Base-by-base conservation (phyloP, 2,888 invertebrate genomes). In the Dicyrtomina minuta region DNA sequence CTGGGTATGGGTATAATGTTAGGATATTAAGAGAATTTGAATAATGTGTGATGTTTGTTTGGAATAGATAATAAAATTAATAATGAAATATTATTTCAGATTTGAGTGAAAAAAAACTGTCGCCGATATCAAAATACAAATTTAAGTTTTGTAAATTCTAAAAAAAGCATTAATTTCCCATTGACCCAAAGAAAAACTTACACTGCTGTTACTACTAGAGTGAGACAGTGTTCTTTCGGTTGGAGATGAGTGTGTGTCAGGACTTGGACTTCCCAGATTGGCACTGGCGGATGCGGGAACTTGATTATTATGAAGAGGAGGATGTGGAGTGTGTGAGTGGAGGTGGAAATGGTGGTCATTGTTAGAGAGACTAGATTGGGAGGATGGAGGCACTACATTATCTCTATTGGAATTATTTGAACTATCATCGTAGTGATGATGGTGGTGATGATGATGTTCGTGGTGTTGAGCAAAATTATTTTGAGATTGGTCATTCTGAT, bases 191-290 rank as follows among this genome's bases (percentile, higher is more conserved):
- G 53, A 53, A 65, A 41, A 33, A 65, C 64, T 65, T 65, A 65
- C 64, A 65, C 53, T 55, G 53, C 53, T 55, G 53, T 51, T 55
- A 64, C 51, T 64, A 65, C 64, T 53, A 51, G 15, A 39, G 49
- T 44, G 24, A 56, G 56, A 27, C 56, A 33, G 33, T 33, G 33
- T 33, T 27, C 27, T 39, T n/a, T 39, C 58, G 41, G 39, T 20
- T 58, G n/a, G 17, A 58, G 58, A 0, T 41, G n/a, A 5, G 39
- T 39, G 1, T 41, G 55, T 62, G 62, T 49, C 62, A 49, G 33
- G 49, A 17, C 62, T 62, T 62, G 27, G 17, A 58, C 41, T 53
- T 65, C 33, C 64, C 53, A 53, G 53, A 65, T 27, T 64, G 15
- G 49, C 39, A 53, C 13, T 39, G 53, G 27, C 33, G 41, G 64